Evolutionary conservation across 2,113 vertebrate genomes (phyloP).

Genomic region (Equus przewalskii): DNA sequence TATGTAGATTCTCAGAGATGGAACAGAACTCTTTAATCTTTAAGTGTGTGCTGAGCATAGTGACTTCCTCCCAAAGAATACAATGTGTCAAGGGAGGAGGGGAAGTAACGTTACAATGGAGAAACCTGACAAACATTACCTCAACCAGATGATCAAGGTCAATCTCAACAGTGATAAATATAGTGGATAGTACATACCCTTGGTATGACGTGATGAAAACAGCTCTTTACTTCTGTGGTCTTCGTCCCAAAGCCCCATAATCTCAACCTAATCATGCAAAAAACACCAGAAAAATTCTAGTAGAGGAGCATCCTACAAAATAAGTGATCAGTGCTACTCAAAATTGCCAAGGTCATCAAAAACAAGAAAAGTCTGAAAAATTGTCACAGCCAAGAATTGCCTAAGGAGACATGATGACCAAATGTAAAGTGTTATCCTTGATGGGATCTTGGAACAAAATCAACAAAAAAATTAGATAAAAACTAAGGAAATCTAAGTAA

Average conservation of each 20-base stretch:
- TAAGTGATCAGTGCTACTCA: not conserved
- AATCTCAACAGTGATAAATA: not conserved
- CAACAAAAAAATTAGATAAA: not conserved
- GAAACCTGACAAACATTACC: not conserved
- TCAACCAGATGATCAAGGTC: not conserved
- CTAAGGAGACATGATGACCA: not conserved
- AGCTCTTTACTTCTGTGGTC: not conserved
- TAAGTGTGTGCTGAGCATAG: not conserved
- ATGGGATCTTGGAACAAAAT: not conserved
- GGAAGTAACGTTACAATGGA: not conserved
- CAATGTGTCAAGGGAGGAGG: not conserved
- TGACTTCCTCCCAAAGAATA: not conserved
- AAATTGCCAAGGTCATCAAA: not conserved
- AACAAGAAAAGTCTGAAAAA: not conserved
- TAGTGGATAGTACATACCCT: not conserved
- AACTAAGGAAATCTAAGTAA: not conserved
- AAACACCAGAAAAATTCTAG: not conserved
- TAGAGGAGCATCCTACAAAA: not conserved
- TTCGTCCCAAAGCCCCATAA: not conserved
- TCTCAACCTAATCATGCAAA: not conserved
- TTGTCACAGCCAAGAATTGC: not conserved
- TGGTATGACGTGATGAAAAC: not conserved
- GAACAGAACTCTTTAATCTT: not conserved
- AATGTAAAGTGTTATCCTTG: not conserved
- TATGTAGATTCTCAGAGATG: not conserved